Base-by-base conservation (phyloP, 2,797 vertebrate genomes). In the Cyprinella venusta region DNA sequence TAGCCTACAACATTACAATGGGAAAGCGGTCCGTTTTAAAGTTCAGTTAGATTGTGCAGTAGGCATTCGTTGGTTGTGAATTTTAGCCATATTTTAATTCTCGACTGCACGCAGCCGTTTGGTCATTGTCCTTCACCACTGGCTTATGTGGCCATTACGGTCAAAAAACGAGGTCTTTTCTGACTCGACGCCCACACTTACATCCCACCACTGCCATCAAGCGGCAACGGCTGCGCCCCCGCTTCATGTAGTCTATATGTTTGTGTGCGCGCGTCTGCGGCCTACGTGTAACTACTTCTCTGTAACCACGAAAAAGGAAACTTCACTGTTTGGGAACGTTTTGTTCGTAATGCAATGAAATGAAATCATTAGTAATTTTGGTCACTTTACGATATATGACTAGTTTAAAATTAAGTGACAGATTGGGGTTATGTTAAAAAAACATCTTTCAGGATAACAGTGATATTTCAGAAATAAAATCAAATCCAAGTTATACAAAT, bases 141-240 rank as follows among this genome's bases (percentile, higher is more conserved):
- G 83, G 85, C 81, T 85, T 75, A 21, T 42, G 38, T 74, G 83
- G 74, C 61, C 80, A 83, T 61, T 78, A 63, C 38, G 84, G 86
- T 83, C 79, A 84, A 84, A 81, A 80, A 80, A 30, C 77, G 67
- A 56, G 52, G 33, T 70, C 40, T 82, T 74, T 59, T 69, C 52
- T 80, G 48, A 18, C 42, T 65, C 24, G 13, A 36, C 67, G 64
- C 45, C 85, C 54, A 84, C 79, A 86, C 86, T 79, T 86, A 89
- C 87, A 92, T 91, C 93, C 87, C 94, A 93, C 90, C 90, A 95
- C 93, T 94, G 94, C 94, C 94, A 92, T 93, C 94, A 89, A 94
- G 95, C 91, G 95, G 93, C 84, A 76, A 75, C 75, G 38, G 45
- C 30, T 24, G 81, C 42, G 68, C 56, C 54, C 83, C 85, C 63